Evolutionary conservation across 1,140 invertebrate species (phyloP).

Genomic region (Spodoptera litura): DNA sequence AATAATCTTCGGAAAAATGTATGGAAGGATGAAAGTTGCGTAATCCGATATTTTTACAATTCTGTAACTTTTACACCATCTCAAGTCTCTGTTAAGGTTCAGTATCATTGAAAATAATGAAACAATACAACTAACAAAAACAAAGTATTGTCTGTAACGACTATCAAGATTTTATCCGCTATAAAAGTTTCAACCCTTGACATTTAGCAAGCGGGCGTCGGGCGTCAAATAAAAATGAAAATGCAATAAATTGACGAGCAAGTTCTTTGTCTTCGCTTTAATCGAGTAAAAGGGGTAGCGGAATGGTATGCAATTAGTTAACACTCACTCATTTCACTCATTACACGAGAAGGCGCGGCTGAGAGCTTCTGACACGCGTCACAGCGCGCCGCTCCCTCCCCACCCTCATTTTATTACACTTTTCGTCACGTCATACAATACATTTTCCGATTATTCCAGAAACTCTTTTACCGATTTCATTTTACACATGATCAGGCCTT

Average conservation of each 20-base stretch:
- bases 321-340: conserved; percentile 38
- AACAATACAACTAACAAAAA: no score
- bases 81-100: no score
- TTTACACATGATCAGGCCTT: no score
- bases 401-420: not conserved
- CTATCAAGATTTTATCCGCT: no score
- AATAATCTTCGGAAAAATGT: no score
- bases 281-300: conserved; percentile 38
- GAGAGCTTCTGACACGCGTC: conserved; percentile 28
- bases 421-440: conserved; percentile 1
- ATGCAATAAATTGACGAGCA: not conserved
- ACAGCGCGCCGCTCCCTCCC: no score
- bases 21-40: no score
- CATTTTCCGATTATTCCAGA: conserved; percentile 4
- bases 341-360: conserved; percentile 3
- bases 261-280: conserved; percentile 17
- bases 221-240: not conserved
- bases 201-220: not conserved
- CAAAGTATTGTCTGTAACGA: no score
- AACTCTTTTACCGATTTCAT: no score
- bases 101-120: no score
- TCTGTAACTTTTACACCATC: no score
- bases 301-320: conserved; percentile 39
- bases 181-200: not conserved
- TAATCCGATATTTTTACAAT: no score